These are phyloP conservation scores for Crotophaga sulcirostris DNA, from an alignment of 2,113 vertebrate genomes.

Conservation along the genomic window DNA sequence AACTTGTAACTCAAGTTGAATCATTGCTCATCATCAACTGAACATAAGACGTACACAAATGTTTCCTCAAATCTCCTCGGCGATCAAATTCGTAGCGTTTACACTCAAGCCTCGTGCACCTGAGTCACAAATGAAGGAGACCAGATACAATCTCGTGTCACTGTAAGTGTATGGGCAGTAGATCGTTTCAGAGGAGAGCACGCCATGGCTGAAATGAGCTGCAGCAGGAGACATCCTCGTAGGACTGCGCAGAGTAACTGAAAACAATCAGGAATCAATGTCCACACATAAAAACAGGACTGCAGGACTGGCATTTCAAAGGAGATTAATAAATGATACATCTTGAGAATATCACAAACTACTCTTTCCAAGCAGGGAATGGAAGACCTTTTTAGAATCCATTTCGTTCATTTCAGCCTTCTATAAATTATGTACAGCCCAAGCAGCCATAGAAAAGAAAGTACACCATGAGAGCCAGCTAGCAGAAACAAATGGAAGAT, in stretches of 20 bases:
- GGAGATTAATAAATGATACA: neutral
- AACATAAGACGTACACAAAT: neutral
- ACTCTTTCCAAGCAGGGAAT: neutral
- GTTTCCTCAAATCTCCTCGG: neutral
- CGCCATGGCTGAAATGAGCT: neutral
- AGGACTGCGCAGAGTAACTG: neutral
- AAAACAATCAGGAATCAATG: neutral
- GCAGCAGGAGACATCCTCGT: neutral
- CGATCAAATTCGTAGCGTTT: neutral
- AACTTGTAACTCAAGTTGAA: neutral
- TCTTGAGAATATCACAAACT: neutral
- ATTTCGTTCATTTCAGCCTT: neutral
- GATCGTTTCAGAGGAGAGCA: neutral
- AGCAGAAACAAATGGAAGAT: neutral
- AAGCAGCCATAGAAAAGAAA: neutral
- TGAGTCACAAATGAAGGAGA: neutral
- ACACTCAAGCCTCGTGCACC: neutral
- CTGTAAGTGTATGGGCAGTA: accelerated
- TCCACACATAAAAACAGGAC: neutral
- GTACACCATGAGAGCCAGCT: neutral
- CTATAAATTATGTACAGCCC: slow-evolving; percentile 14
- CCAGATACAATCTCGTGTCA: neutral
- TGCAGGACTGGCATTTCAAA: neutral
- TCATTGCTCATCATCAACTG: neutral
- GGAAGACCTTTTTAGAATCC: neutral